A percentile compares a stretch with the other conserved stretches of the same genome.
These are phyloP conservation scores for Acanthoscelides obtectus DNA, from an alignment of 2,888 invertebrate genomes.

Conservation along the genomic window DNA sequence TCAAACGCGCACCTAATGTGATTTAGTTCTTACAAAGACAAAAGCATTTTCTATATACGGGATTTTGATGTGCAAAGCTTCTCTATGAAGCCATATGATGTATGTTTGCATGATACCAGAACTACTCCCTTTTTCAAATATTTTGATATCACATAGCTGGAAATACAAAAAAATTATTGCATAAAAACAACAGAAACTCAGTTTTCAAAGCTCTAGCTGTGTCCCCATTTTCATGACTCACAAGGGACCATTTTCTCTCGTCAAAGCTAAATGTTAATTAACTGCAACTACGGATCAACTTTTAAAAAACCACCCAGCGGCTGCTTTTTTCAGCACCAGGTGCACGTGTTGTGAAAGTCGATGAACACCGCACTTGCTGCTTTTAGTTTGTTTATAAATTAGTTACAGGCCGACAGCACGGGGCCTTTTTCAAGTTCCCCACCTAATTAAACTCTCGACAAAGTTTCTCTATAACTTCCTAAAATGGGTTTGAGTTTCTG, in stretches of 20 bases:
- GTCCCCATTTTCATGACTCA: not conserved
- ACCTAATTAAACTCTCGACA: not conserved
- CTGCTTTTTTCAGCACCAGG: not conserved
- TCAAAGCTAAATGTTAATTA: not conserved
- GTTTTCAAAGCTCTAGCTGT: not conserved
- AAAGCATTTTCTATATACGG: too few species aligned
- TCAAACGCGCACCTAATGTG: too few species aligned
- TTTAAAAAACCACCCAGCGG: not conserved
- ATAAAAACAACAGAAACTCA: not conserved
- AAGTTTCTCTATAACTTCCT: not conserved
- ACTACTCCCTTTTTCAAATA: too few species aligned
- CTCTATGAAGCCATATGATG: too few species aligned
- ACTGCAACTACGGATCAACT: not conserved
- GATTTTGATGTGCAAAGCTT: too few species aligned
- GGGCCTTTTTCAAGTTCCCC: not conserved
- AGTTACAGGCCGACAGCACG: not conserved
- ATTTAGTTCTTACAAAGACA: too few species aligned
- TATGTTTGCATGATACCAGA: too few species aligned
- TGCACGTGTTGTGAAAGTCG: not conserved
- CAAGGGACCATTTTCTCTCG: not conserved
- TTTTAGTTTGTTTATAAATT: not conserved
- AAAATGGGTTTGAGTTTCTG: not conserved
- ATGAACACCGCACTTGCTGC: not conserved
- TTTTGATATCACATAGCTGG: too few species aligned
- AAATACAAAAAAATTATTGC: too few species aligned